A percentile compares a stretch with the other conserved stretches of the same genome.
phyloP scores from a whole-genome alignment of 2,888 invertebrate genomes.

The Ormyrus labotus region DNA sequence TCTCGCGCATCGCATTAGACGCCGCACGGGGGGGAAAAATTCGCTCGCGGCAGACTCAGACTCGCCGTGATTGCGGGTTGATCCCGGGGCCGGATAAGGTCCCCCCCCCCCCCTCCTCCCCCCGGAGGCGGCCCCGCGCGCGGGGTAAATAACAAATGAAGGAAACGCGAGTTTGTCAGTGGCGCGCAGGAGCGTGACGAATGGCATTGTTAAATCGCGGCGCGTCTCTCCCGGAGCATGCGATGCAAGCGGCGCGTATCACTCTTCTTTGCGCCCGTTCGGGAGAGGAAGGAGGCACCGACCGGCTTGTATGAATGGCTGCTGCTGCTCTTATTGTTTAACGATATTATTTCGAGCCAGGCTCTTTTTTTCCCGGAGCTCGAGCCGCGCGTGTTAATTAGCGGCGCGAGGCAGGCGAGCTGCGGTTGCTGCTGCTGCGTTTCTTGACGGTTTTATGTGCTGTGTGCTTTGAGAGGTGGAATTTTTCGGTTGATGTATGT shows the following conservation, averaged over 20 bases:
- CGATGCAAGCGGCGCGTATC: neutral
- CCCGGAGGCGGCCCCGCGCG: neutral
- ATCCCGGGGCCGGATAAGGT: neutral
- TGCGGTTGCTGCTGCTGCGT: neutral
- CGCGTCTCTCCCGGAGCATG: neutral
- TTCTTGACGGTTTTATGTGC: neutral
- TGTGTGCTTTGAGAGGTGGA: no score
- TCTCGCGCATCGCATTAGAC: no score
- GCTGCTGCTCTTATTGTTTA: neutral
- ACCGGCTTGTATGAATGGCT: neutral
- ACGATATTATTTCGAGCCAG: neutral
- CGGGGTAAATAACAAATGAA: slow-evolving; percentile 49
- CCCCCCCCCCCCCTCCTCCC: neutral
- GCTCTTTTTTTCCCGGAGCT: neutral
- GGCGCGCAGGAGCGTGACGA: slow-evolving; percentile 46
- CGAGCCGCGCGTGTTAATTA: neutral
- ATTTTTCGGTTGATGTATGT: no score
- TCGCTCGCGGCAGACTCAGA: no score
- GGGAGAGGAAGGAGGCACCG: neutral
- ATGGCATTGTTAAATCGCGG: slow-evolving; percentile 43
- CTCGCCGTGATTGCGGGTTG: neutral
- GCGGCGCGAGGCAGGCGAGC: neutral
- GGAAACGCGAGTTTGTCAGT: slow-evolving; percentile 51
- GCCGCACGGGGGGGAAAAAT: no score
- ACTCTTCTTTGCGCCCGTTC: neutral